These are phyloP conservation scores for Nycticorax nycticorax DNA, from an alignment of 2,113 vertebrate species.

Conservation along the genomic window DNA sequence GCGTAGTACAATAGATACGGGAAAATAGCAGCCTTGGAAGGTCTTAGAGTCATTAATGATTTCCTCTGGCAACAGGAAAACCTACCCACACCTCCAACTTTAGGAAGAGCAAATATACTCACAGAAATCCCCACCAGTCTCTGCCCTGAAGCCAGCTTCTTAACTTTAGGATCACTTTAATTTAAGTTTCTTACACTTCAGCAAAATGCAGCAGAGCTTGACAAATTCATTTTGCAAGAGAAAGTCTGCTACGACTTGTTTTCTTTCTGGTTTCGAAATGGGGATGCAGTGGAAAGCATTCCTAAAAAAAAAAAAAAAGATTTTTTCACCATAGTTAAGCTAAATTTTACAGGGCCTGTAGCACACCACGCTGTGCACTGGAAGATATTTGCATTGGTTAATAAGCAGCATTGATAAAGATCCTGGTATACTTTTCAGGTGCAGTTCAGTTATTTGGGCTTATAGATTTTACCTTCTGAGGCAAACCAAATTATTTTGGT, in stretches of 20 bases:
- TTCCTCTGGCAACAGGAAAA: neutral
- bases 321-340: neutral
- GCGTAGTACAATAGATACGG: neutral
- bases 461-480: neutral
- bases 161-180: neutral
- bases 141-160: neutral
- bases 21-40: neutral
- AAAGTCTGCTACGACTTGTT: slow-evolving; percentile 36
- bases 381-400: fast-evolving
- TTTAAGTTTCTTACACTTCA: slow-evolving; percentile 33
- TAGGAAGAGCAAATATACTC: neutral
- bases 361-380: fast-evolving
- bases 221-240: slow-evolving; percentile 34
- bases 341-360: neutral
- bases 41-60: neutral
- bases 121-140: neutral
- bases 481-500: neutral
- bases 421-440: neutral
- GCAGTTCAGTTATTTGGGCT: neutral
- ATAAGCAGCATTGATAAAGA: neutral
- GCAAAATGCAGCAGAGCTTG: slow-evolving; percentile 43
- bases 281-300: neutral
- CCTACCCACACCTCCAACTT: neutral
- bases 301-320: neutral
- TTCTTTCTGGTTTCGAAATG: neutral